These are phyloP conservation scores for Poecilia latipinna DNA, from an alignment of 2,113 vertebrate species.

Conservation along the genomic window DNA sequence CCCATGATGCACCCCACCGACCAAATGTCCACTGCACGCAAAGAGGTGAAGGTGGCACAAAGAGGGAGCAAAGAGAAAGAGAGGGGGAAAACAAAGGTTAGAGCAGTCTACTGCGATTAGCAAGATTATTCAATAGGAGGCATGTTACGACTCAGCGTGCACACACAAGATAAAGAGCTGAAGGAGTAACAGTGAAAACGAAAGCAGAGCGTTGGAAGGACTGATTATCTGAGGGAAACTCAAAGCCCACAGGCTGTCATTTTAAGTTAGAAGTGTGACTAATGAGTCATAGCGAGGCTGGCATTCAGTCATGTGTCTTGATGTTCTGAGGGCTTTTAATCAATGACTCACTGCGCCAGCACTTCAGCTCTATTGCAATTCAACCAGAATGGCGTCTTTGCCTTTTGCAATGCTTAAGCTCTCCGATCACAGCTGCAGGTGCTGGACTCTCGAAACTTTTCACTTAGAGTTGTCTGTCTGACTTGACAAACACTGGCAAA, in stretches of 20 bases:
- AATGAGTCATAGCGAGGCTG: slow-evolving; percentile 43
- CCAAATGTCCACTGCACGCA: slow-evolving; percentile 94
- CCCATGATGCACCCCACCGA: slow-evolving; percentile 98
- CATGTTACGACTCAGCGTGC: slow-evolving; percentile 22
- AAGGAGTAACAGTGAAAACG: slow-evolving; percentile 2
- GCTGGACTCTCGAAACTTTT: background rate
- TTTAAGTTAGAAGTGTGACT: slow-evolving; percentile 24
- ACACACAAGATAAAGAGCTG: slow-evolving; percentile 12
- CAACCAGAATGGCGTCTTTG: background rate
- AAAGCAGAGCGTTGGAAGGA: slow-evolving; percentile 11
- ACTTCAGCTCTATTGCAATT: slow-evolving; percentile 21
- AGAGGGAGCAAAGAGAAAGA: slow-evolving; percentile 35
- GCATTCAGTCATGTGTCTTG: slow-evolving; percentile 26
- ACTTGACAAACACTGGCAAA: background rate
- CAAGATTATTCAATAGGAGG: slow-evolving; percentile 51
- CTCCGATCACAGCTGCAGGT: background rate
- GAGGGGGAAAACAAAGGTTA: slow-evolving; percentile 82
- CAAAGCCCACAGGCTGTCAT: slow-evolving; percentile 30
- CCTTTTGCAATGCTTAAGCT: background rate
- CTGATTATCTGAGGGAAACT: slow-evolving; percentile 29
- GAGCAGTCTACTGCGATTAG: slow-evolving; percentile 77
- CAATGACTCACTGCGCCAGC: slow-evolving; percentile 45
- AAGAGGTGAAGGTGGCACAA: slow-evolving; percentile 80
- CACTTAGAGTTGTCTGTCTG: background rate
- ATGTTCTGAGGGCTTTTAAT: slow-evolving; percentile 36